Evolutionary conservation across 2,888 invertebrate genomes (phyloP), one percentile per base, ranked within the genome.

Genomic region (Thyatira batis): DNA sequence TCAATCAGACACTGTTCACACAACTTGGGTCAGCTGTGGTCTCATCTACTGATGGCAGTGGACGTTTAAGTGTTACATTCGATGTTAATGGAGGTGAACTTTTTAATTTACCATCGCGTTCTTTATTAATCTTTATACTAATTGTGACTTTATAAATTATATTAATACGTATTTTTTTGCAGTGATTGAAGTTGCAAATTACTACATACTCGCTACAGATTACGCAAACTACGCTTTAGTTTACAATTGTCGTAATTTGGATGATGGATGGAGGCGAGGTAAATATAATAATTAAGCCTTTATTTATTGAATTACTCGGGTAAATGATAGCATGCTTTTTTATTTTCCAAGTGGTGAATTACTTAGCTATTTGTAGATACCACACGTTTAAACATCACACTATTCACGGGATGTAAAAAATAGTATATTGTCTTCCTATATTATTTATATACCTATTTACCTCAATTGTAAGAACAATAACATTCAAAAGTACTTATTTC

Each of bases 21-120:
- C 92, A 93, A 60, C 83, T 85, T 52, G 94, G 94, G 0, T 73
- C 79, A 10, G 94, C 93, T 8, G 82, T 76, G 25, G 73, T 89
- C 0, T 79, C 85, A 9, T 85, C 88, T 5, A 77, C 73, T 63
- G 84, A 89, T 25, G 92, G 92, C 51, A 90, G 89, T 55, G 92
- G 93, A 8, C 87, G 92, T 63, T 75, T 95, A 27, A 71, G 81
- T 1, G 93, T 95, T 11, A 87, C 84, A 4, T 94, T 94, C 62
- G 87, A 84, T 3, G 76, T 93, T 10, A 62, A 64, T 51, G 93
- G 93, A 68, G 79, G 93, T 93, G 76, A 80, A 78, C 63, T 44
- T 25, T 8, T 23, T 9, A 27, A 6, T 13, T n/a, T n/a, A 13
- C n/a, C 17, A 6, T 8, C 6, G n/a, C 6, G 8, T 17, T 33